phyloP scores from a whole-genome alignment of 2,797 vertebrate species.

The Enteromius treurensis region DNA sequence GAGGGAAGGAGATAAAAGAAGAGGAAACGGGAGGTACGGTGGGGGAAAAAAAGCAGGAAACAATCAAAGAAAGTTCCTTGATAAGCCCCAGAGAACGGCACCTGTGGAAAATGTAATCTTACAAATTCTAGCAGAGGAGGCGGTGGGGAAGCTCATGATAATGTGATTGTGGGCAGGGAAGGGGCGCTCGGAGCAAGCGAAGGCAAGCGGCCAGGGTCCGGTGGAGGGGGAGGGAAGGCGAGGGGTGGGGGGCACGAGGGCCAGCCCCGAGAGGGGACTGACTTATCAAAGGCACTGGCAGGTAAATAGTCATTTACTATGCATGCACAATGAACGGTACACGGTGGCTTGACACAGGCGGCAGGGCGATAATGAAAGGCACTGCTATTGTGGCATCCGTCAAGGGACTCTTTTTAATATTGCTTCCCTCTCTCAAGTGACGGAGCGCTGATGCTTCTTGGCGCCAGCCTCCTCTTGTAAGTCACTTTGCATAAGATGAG shows the following conservation, averaged over 20 bases:
- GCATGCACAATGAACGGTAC: constrained; percentile 87
- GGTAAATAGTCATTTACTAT: constrained; percentile 92
- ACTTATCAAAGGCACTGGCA: constrained; percentile 88
- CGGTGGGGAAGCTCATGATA: constrained; percentile 76
- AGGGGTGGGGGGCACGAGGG: constrained; percentile 63
- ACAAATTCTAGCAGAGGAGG: constrained; percentile 80
- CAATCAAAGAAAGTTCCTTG: constrained; percentile 91
- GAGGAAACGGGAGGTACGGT: constrained; percentile 37
- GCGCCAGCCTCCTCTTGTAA: constrained; percentile 85
- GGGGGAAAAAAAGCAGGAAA: constrained; percentile 64
- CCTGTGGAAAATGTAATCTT: constrained; percentile 82
- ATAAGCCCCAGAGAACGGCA: constrained; percentile 85
- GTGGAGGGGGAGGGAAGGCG: constrained; percentile 67
- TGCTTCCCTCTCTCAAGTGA: constrained; percentile 80
- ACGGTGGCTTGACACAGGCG: constrained; percentile 80
- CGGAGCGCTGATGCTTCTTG: constrained; percentile 80
- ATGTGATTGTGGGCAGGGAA: constrained; percentile 82
- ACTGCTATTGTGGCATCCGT: constrained; percentile 82
- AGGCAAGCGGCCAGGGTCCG: constrained; percentile 52
- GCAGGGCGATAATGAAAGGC: constrained; percentile 85
- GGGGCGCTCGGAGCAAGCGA: constrained; percentile 39
- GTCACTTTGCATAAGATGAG: constrained; percentile 85
- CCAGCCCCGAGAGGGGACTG: constrained; percentile 71
- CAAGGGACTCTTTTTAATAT: constrained; percentile 76
- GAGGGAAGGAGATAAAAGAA: constrained; percentile 52